These are phyloP conservation scores for Xanthorhoe designata DNA, from an alignment of 2,888 invertebrate species.

Conservation along the genomic window DNA sequence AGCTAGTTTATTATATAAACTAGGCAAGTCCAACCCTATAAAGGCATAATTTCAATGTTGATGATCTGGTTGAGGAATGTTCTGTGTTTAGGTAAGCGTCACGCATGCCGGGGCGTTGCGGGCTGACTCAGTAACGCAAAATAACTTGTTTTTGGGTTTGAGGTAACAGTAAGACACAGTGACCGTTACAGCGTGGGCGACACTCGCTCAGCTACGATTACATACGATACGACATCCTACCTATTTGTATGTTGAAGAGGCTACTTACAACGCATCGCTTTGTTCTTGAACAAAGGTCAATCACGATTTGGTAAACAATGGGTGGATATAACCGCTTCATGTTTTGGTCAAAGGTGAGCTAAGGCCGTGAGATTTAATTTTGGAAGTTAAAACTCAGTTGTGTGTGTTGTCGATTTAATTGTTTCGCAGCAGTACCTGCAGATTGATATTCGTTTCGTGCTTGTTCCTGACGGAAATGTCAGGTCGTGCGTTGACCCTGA, in stretches of 20 bases:
- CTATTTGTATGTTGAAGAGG: slow-evolving; percentile 52
- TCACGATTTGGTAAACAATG: slow-evolving; percentile 53
- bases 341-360: slow-evolving; percentile 45
- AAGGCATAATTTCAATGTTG: slow-evolving; percentile 45
- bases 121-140: slow-evolving; percentile 70
- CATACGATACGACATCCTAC: slow-evolving; percentile 50
- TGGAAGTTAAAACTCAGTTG: slow-evolving; percentile 33
- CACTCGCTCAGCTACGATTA: slow-evolving; percentile 58
- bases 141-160: slow-evolving; percentile 72
- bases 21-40: slow-evolving; percentile 27
- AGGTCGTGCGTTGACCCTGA: slow-evolving; percentile 41
- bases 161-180: slow-evolving; percentile 72
- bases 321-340: slow-evolving; percentile 33
- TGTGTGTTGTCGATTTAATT: slow-evolving; percentile 28
- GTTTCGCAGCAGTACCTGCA: slow-evolving; percentile 3
- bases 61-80: slow-evolving; percentile 48
- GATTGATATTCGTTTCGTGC: slow-evolving; percentile 6
- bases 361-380: slow-evolving; percentile 52
- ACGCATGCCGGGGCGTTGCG: slow-evolving; percentile 45
- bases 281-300: slow-evolving; percentile 62
- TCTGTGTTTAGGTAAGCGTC: slow-evolving; percentile 49
- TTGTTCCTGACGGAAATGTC: slow-evolving; percentile 29
- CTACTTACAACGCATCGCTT: slow-evolving; percentile 46
- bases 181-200: slow-evolving; percentile 76
- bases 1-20: slow-evolving; percentile 4